phyloP scores from a whole-genome alignment of 2,113 vertebrate species.

The Syrmaticus mikado region DNA sequence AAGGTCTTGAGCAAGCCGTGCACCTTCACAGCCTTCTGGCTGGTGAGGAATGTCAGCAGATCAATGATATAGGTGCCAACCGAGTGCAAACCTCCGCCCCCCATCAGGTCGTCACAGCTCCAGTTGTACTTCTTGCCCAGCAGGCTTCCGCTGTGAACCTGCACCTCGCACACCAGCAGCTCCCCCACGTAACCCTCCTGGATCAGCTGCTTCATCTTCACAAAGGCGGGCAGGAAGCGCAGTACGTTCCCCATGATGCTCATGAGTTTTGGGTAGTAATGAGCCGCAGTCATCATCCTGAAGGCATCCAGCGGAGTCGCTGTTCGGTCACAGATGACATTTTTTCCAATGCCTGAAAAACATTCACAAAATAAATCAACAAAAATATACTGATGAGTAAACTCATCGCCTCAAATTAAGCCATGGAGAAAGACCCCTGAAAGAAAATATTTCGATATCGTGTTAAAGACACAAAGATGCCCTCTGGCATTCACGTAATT shows the following conservation, averaged over 20 bases:
- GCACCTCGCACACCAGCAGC: slow-evolving; percentile 94
- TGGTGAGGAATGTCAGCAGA: slow-evolving; percentile 94
- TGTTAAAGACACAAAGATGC: neutral
- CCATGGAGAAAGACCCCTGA: neutral
- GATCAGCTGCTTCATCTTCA: slow-evolving; percentile 96
- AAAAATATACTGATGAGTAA: neutral
- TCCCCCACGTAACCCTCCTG: slow-evolving; percentile 96
- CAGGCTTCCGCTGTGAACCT: slow-evolving; percentile 96
- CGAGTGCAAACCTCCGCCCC: slow-evolving; percentile 94
- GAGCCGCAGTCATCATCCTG: slow-evolving; percentile 96
- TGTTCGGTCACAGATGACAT: slow-evolving; percentile 96
- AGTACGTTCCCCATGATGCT: slow-evolving; percentile 99
- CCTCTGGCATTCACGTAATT: neutral
- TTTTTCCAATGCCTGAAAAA: slow-evolving; percentile 93
- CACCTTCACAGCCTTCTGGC: slow-evolving; percentile 91
- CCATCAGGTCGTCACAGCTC: slow-evolving; percentile 99
- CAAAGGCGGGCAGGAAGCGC: slow-evolving; percentile 94
- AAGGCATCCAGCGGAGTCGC: slow-evolving; percentile 97
- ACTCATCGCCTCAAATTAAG: neutral
- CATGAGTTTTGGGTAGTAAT: slow-evolving; percentile 98
- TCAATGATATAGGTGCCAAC: slow-evolving; percentile 99
- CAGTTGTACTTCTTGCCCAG: slow-evolving; percentile 99
- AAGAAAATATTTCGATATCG: neutral
- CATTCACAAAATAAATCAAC: neutral
- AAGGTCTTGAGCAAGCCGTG: slow-evolving; percentile 97